Conservation (phyloP, 2,113 vertebrate species). For the Lates calcarifer region DNA sequence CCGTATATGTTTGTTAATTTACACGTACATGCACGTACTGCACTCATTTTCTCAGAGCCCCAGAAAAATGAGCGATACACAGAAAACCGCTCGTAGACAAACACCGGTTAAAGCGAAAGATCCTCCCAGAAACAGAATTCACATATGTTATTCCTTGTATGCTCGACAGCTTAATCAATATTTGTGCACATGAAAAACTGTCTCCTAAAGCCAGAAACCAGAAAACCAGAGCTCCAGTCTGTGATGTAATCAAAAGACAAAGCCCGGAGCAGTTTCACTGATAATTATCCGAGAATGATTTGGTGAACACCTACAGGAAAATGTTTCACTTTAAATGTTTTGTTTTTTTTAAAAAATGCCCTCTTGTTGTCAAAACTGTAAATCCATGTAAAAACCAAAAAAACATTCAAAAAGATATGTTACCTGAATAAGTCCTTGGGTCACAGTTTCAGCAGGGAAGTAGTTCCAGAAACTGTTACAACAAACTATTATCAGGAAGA, state of each 20-base stretch:
- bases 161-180: conserved; percentile 76
- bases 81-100: conserved; percentile 36
- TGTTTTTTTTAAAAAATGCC: neutral
- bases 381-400: neutral
- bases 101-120: conserved; percentile 45
- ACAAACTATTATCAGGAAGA: neutral
- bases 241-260: conserved; percentile 76
- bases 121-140: conserved; percentile 62
- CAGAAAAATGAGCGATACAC: neutral
- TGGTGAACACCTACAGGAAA: conserved; percentile 18
- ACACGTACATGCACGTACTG: conserved; percentile 4
- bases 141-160: conserved; percentile 69
- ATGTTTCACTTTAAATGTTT: conserved; percentile 29
- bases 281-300: conserved; percentile 49
- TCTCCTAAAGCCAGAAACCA: conserved; percentile 63
- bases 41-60: neutral
- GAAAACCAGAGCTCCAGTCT: conserved; percentile 45
- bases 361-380: neutral
- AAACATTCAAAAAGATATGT: neutral
- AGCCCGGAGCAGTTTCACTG: conserved; percentile 28
- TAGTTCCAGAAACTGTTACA: neutral
- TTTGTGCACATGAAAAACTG: conserved; percentile 73
- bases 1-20: conserved; percentile 4
- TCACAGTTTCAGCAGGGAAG: conserved; percentile 2
- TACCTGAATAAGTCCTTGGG: neutral